Evolutionary conservation across 2,888 invertebrate species (phyloP).

Genomic region (Melinopterus prodromus): DNA sequence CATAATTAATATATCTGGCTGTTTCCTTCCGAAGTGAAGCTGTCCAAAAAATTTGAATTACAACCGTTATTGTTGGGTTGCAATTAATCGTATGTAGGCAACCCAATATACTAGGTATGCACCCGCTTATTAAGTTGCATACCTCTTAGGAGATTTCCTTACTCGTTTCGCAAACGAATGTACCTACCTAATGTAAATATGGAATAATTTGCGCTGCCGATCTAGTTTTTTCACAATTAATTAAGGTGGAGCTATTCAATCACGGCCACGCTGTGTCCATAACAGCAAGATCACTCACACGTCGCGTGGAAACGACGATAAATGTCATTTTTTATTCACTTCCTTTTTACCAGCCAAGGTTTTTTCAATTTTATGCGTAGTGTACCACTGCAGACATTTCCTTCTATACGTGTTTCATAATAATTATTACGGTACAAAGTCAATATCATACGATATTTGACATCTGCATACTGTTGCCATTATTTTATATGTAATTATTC

Average conservation of each 20-base stretch:
- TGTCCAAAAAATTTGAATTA: too few relatives aligned
- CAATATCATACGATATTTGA: not conserved
- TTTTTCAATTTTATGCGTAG: constrained; percentile 16
- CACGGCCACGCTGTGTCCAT: constrained; percentile 12
- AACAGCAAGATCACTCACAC: constrained; percentile 16
- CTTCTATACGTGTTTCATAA: not conserved
- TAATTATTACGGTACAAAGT: constrained; percentile 4
- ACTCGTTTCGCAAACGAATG: not conserved
- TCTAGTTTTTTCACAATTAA: constrained; percentile 18
- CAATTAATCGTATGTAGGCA: not conserved
- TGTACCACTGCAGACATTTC: not conserved
- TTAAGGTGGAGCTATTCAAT: constrained; percentile 18
- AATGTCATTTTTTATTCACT: constrained; percentile 24
- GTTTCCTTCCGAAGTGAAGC: too few relatives aligned
- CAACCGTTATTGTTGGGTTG: too few relatives aligned
- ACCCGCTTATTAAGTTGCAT: not conserved
- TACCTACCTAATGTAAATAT: not conserved
- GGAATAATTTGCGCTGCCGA: constrained; percentile 12
- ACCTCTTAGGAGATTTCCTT: not conserved
- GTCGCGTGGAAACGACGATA: constrained; percentile 15
- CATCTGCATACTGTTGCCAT: not conserved
- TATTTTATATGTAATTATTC: too few relatives aligned
- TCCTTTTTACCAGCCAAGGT: constrained; percentile 16
- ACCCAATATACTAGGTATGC: not conserved
- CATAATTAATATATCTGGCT: too few relatives aligned